phyloP scores from a whole-genome alignment of 2,888 invertebrate species.

The Heteromyza rotundicornis region DNA sequence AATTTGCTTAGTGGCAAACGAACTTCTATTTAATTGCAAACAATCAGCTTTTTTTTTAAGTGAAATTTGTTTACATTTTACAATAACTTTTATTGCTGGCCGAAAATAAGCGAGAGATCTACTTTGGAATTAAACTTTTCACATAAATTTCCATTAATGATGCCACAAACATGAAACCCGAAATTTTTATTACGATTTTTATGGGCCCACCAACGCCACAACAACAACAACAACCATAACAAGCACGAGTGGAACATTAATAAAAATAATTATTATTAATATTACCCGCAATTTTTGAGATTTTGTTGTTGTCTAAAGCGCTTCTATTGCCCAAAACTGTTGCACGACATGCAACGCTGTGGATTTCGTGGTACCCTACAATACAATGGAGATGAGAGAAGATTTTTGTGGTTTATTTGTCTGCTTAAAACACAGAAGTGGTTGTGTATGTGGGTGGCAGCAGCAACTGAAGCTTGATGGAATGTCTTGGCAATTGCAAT shows the following conservation, averaged over 20 bases:
- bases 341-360: background rate
- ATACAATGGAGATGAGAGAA: too few relatives aligned
- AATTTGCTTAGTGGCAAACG: background rate
- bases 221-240: background rate
- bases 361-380: background rate
- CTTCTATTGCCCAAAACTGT: background rate
- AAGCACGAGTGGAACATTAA: background rate
- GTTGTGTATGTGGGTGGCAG: too few relatives aligned
- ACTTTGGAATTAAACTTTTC: background rate
- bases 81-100: slow-evolving; percentile 17
- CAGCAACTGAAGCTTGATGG: too few relatives aligned
- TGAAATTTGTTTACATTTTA: slow-evolving; percentile 32
- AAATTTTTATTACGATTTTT: background rate
- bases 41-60: slow-evolving; percentile 26
- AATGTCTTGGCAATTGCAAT: too few relatives aligned
- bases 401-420: too few relatives aligned
- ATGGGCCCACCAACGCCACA: background rate
- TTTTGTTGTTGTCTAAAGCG: background rate
- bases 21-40: background rate
- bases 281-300: background rate
- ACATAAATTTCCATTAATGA: slow-evolving; percentile 1
- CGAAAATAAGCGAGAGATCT: background rate
- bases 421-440: too few relatives aligned
- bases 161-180: background rate
- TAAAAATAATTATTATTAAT: background rate